Evolutionary conservation across 2,113 vertebrate species (phyloP), one percentile per base, ranked within the genome.

Genomic region (Noturus placidus): DNA sequence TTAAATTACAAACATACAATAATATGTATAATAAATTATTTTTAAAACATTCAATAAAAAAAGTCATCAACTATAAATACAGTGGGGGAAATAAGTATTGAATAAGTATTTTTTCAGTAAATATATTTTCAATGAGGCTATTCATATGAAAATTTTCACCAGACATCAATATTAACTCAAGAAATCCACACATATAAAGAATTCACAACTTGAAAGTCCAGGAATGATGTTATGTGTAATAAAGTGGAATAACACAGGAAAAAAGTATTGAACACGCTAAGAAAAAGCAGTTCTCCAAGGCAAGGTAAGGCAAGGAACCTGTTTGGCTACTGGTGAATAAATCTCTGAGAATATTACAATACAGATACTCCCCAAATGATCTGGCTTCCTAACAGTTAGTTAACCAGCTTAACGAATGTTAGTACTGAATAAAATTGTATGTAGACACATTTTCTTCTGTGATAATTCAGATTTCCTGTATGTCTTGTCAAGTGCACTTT

Each of bases 401-500:
- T 52, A n/a, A 52, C 42, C 50, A 54, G 15, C 76, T 79, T 79
- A 19, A 15, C 15, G 19, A 79, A 25, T 15, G 72, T 27, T 50
- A 76, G 0, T 27, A 2, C 8, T 25, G n/a, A 19, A 30, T 54
- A 19, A 54, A 54, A n/a, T 3, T 78, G 27, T 15, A 30, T 2
- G 22, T 81, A 59, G 38, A 1, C 38, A 11, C 33, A 38, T 81
- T 42, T 82, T 61, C 35, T 82, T 27, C 1, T 38, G 20, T 33
- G 61, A 15, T 61, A 61, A 61, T 82, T 61, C 33, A 61, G 56
- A 82, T 82, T 61, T 82, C 56, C 79, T 15, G 79, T 61, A 82
- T 8, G 35, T 61, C 79, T 82, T 42, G 56, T 42, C 79, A 82
- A 82, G 79, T 82, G 56, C 56, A 56, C 56, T 61, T 82, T 35